A percentile compares a stretch with the other conserved stretches of the same genome.
Evolutionary conservation across 1,140 invertebrate species (phyloP).

Genomic region (Caligus rogercresseyi): DNA sequence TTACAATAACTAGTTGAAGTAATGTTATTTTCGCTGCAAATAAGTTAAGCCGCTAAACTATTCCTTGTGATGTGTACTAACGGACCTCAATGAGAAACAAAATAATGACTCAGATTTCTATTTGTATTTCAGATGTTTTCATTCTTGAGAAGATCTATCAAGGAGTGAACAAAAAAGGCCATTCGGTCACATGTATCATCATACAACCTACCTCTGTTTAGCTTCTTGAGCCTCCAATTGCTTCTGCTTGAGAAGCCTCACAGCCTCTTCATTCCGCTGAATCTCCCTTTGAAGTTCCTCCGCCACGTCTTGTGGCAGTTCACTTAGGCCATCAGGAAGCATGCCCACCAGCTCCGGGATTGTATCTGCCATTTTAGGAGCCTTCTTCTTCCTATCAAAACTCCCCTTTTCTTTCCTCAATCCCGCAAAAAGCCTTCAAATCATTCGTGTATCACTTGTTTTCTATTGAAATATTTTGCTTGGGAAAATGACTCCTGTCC

Average conservation of each 20-base stretch:
- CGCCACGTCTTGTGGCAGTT: neutral
- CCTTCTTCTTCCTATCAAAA: no score
- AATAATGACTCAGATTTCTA: no score
- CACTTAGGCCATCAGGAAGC: neutral
- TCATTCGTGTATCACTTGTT: neutral
- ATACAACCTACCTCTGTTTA: neutral
- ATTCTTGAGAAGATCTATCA: no score
- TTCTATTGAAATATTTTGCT: neutral
- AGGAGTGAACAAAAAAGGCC: no score
- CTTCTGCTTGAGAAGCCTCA: neutral
- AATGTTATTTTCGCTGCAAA: no score
- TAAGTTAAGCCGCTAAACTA: no score
- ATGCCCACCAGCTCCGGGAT: neutral
- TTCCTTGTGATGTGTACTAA: no score
- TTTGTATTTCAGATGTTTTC: no score
- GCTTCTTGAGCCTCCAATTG: neutral
- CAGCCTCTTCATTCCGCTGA: neutral
- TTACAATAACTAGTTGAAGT: no score
- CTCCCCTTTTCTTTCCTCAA: no score
- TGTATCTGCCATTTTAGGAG: neutral
- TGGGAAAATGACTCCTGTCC: neutral
- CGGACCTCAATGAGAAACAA: no score
- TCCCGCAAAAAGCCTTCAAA: neutral
- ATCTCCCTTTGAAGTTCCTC: neutral
- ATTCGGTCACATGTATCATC: no score